phyloP scores from a whole-genome alignment of 1,140 invertebrate genomes.

The Oryzaephilus surinamensis region DNA sequence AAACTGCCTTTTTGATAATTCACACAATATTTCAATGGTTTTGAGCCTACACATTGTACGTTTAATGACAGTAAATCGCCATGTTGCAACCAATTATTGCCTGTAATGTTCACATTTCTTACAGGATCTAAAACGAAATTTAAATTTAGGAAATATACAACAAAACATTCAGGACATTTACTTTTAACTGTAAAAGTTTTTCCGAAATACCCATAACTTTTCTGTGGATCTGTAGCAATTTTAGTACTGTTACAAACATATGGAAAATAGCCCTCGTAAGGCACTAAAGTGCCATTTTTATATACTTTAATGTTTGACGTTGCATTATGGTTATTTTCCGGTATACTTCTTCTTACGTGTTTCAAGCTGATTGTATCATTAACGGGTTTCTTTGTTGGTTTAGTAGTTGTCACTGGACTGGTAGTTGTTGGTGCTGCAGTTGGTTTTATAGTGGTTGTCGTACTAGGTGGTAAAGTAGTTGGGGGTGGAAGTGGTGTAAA shows the following conservation, averaged over 20 bases:
- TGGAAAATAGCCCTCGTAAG: constrained; percentile 32
- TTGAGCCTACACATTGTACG: constrained; percentile 59
- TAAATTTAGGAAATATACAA: neutral
- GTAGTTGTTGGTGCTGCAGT: constrained; percentile 13
- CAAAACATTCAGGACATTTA: constrained; percentile 22
- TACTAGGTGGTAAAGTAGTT: constrained; percentile 37
- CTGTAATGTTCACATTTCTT: constrained; percentile 50
- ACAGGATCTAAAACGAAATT: constrained; percentile 47
- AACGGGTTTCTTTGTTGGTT: constrained; percentile 11
- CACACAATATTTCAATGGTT: constrained; percentile 56
- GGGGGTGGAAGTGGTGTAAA: constrained; percentile 50
- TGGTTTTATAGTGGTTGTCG: constrained; percentile 18
- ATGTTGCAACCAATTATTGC: constrained; percentile 68
- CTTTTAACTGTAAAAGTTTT: constrained; percentile 50
- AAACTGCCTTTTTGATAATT: constrained; percentile 52
- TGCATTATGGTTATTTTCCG: too few species aligned
- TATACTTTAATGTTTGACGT: constrained; percentile 17
- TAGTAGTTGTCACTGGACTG: constrained; percentile 10
- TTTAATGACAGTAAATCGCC: constrained; percentile 62
- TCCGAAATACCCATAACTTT: constrained; percentile 58
- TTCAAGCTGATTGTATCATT: neutral
- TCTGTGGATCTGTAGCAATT: constrained; percentile 50
- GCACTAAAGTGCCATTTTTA: constrained; percentile 18
- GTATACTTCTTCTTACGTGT: constrained; percentile 3
- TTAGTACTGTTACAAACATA: constrained; percentile 50